Evolutionary conservation across 2,113 vertebrate species (phyloP).

Genomic region (Pycnonotus jocosus): DNA sequence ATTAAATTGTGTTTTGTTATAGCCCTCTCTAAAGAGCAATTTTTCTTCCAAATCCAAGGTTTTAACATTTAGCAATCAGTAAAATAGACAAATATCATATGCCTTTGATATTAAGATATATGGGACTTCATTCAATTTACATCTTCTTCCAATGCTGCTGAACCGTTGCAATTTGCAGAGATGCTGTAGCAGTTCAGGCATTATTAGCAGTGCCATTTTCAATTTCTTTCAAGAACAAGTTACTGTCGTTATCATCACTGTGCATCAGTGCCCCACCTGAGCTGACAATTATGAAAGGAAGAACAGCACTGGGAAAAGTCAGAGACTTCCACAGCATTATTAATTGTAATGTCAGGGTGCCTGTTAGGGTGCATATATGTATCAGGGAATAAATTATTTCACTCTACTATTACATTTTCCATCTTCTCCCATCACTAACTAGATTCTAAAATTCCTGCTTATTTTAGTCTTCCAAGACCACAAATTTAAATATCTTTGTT

Average conservation of each 20-base stretch:
- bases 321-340: not conserved
- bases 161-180: not conserved
- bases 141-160: not conserved
- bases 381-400: not conserved
- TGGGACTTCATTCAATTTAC: not conserved
- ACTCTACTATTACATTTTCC: not conserved
- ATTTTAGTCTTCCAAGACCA: not conserved
- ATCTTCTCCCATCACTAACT: not conserved
- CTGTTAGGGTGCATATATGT: not conserved
- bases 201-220: not conserved
- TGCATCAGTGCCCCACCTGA: not conserved
- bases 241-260: not conserved
- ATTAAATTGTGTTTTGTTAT: not conserved
- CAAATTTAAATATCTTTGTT: not conserved
- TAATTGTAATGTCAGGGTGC: not conserved
- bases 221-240: not conserved
- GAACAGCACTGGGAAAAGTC: not conserved
- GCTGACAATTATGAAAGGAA: not conserved
- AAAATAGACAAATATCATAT: not conserved
- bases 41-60: not conserved
- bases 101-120: not conserved
- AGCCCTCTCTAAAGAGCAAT: not conserved
- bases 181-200: not conserved
- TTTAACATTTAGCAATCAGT: not conserved
- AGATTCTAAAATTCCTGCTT: not conserved